Evolutionary conservation across 30 jellyfish, hydroid and myxozoan species (phyloP), one percentile per base, ranked within the genome.

Genomic region (Hydractinia symbiolongicarpus): DNA sequence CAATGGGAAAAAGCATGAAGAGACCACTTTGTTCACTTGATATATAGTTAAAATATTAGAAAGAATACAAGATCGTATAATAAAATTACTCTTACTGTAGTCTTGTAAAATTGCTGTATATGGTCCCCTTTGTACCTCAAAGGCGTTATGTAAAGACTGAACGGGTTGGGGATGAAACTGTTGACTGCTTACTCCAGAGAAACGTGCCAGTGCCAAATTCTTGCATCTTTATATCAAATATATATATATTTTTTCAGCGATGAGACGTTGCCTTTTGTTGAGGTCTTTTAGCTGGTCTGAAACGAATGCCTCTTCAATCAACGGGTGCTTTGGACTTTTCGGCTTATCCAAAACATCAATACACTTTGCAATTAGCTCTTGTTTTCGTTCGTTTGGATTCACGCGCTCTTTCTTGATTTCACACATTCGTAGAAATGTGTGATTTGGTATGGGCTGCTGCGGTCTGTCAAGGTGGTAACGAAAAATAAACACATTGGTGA

Each of bases 271-370:
- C 10, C 21, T 9, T 9, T 62, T 62, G 73, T 5, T 62, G 15
- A 57, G 68, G 68, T 57, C 68, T 57, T 57, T 57, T 15, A 57
- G 9, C 68, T 57, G 68, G 68, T 57, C 15, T 15, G 73, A 62
- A 62, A 62, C 21, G 5, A n/a, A 9, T 50, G 21, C 16, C 16
- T 44, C 73, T 62, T 62, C 73, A 6, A n/a, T 62, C 7, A 5
- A n/a, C 50, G 10, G 73, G 16, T n/a, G 8, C 16, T 7, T 62
- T 5, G 5, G 73, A 5, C 5, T 7, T 62, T 62, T 62, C 5
- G 73, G 73, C 9, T 9, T 62, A 9, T 62, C 73, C 9, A 62
- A 62, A 62, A 62, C 73, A 62, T 62, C 73, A 62, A 62, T 62
- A 9, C 73, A 62, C 73, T 62, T 62, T 9, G 73, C 73, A n/a